Percentiles rank a stretch among this genome's conserved stretches.
Evolutionary conservation across 2,888 invertebrate genomes (phyloP).

Genomic region (Drosophila merina): DNA sequence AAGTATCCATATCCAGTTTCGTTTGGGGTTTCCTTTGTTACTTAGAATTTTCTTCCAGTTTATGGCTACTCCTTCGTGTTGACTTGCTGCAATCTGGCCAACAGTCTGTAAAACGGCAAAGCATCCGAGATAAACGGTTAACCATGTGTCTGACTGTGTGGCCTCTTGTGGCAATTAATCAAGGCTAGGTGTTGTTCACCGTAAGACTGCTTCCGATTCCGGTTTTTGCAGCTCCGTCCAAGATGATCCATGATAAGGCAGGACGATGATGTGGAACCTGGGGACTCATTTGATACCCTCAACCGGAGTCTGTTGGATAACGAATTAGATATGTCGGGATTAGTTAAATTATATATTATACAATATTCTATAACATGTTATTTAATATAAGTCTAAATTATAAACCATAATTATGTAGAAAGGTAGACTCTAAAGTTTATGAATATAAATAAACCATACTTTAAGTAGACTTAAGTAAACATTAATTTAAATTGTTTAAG

Average conservation of each 20-base stretch:
- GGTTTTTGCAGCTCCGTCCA: slow-evolving; percentile 9
- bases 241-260: slow-evolving; percentile 6
- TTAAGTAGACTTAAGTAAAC: too few relatives aligned
- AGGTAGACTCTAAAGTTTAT: too few relatives aligned
- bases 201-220: slow-evolving; percentile 42
- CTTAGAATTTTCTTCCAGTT: slow-evolving; percentile 2
- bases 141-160: slow-evolving; percentile 42
- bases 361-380: too few relatives aligned
- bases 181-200: slow-evolving; percentile 25
- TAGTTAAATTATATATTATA: too few relatives aligned
- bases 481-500: too few relatives aligned
- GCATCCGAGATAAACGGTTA: slow-evolving; percentile 35
- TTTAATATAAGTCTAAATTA: too few relatives aligned
- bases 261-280: too few relatives aligned
- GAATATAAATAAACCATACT: too few relatives aligned
- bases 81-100: slow-evolving; percentile 18
- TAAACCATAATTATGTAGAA: too few relatives aligned
- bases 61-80: slow-evolving; percentile 10
- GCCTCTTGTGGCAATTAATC: slow-evolving; percentile 38
- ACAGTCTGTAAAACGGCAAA: slow-evolving; percentile 37
- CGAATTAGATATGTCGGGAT: too few relatives aligned
- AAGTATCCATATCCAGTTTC: neutral
- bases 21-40: neutral
- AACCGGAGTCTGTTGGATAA: too few relatives aligned
- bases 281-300: too few relatives aligned